Evolutionary conservation across 2,797 vertebrate species (phyloP).

Genomic region (Simalia tracyae): DNA sequence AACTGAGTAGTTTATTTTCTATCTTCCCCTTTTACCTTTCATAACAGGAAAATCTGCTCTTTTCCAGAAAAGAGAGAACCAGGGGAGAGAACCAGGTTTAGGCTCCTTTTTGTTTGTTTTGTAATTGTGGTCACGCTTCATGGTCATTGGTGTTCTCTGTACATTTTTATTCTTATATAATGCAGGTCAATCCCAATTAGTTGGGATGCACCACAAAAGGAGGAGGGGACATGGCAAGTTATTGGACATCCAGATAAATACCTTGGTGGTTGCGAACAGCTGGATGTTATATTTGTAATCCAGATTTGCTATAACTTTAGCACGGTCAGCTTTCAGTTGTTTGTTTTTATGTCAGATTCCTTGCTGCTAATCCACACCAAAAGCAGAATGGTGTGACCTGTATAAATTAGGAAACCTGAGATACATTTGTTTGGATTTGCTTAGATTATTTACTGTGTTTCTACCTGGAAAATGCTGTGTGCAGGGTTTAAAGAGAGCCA

Average conservation of each 20-base stretch:
- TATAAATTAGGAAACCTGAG: neutral
- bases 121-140: neutral
- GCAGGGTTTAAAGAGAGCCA: neutral
- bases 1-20: neutral
- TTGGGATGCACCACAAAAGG: neutral
- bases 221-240: too few relatives aligned
- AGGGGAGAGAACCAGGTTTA: neutral
- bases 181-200: neutral
- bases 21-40: neutral
- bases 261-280: neutral
- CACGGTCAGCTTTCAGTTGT: neutral
- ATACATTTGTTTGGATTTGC: neutral
- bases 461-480: neutral
- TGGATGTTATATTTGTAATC: neutral
- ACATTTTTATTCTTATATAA: neutral
- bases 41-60: neutral
- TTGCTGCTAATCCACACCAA: neutral
- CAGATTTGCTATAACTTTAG: neutral
- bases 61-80: neutral
- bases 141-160: neutral
- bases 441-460: neutral
- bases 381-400: neutral
- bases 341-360: neutral
- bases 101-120: neutral
- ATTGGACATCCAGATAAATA: neutral